phyloP scores from a whole-genome alignment of 2,113 vertebrate genomes.

The Toxotes chatareus region DNA sequence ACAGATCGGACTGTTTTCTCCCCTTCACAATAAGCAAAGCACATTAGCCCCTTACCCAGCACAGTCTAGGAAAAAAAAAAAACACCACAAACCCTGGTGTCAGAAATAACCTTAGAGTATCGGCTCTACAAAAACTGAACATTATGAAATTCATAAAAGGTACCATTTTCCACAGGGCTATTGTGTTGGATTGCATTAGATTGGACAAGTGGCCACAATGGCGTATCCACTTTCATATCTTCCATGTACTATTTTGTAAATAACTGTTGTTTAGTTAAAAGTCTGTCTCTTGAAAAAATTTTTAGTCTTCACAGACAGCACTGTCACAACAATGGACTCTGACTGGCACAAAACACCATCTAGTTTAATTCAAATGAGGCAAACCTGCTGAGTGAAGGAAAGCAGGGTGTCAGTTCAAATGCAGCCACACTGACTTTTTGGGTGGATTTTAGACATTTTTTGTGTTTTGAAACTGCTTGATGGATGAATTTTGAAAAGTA shows the following conservation, averaged over 20 bases:
- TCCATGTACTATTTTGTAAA: conserved; percentile 10
- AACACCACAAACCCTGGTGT: neutral
- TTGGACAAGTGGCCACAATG: conserved; percentile 11
- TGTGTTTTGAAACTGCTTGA: conserved; percentile 5
- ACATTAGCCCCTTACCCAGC: neutral
- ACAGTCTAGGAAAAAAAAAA: neutral
- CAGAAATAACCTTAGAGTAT: neutral
- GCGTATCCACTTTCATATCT: neutral
- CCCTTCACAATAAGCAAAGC: neutral
- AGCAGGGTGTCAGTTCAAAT: conserved; percentile 27
- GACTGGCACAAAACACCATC: conserved; percentile 33
- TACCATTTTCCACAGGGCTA: neutral
- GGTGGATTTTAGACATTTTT: conserved; percentile 5
- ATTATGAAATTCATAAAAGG: neutral
- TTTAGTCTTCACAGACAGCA: neutral
- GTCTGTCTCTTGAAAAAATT: conserved; percentile 14
- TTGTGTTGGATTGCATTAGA: conserved; percentile 2
- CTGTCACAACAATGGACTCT: conserved; percentile 29
- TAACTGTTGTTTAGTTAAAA: conserved; percentile 28
- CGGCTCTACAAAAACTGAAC: neutral
- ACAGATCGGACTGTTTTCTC: neutral
- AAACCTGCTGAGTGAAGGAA: conserved; percentile 43
- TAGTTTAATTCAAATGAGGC: conserved; percentile 41
- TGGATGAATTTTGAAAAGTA: neutral
- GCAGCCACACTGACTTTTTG: neutral